These are phyloP conservation scores for Metridium senile DNA, from an alignment of 92 coral and sea anemone species.

Conservation along the genomic window DNA sequence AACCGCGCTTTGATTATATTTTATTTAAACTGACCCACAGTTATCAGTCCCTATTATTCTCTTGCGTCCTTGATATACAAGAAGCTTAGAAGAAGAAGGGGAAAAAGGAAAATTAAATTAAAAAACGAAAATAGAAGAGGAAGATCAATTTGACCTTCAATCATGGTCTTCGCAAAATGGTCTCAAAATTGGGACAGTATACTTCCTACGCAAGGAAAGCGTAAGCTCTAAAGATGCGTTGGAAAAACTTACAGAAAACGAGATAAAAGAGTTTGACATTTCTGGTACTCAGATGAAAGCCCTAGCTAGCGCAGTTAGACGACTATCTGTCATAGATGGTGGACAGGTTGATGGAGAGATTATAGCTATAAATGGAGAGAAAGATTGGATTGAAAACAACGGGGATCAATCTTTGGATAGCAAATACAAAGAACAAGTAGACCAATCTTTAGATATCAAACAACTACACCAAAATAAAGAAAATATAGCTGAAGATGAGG, in stretches of 20 bases:
- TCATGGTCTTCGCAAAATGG: slow-evolving; percentile 22
- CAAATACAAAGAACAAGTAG: not conserved
- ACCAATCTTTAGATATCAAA: no score
- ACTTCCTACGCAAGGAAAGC: slow-evolving; percentile 25
- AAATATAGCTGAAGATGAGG: no score
- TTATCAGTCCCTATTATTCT: no score
- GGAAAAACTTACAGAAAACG: slow-evolving; percentile 11
- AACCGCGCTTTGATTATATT: not conserved
- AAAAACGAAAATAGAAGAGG: no score
- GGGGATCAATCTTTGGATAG: not conserved
- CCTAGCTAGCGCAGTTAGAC: slow-evolving; percentile 13
- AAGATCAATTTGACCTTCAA: slow-evolving; percentile 24
- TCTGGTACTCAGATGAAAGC: slow-evolving; percentile 25
- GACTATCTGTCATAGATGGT: slow-evolving; percentile 1
- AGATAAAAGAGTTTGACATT: slow-evolving; percentile 19
- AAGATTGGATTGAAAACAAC: not conserved
- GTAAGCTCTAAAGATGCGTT: slow-evolving; percentile 11
- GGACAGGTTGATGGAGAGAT: not conserved
- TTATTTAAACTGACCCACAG: no score
- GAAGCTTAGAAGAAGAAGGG: no score
- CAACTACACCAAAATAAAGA: no score
- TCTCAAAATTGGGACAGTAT: slow-evolving; percentile 27
- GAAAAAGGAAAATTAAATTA: no score
- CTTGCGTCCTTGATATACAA: no score
- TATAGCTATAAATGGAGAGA: not conserved